Conservation (phyloP, 2,113 vertebrate genomes). For the Heterochromis multidens region DNA sequence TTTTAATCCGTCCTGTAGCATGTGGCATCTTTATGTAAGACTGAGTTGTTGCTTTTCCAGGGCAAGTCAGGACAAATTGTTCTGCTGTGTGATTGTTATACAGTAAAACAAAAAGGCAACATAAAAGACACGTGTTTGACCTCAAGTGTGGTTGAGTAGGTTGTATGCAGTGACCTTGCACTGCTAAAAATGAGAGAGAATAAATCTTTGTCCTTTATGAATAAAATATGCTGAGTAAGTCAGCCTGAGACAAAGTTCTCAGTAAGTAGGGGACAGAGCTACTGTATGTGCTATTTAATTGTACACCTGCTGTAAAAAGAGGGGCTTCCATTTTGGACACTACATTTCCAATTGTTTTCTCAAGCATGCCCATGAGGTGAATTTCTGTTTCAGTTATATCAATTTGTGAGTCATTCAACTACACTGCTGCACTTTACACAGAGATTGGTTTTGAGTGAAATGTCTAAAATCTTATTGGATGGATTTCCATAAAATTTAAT, state of each 20-base stretch:
- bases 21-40: not conserved
- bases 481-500: not conserved
- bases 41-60: not conserved
- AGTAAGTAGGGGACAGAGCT: not conserved
- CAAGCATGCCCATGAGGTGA: not conserved
- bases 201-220: slow-evolving; percentile 22
- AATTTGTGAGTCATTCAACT: not conserved
- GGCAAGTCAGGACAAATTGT: slow-evolving; percentile 1
- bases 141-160: not conserved
- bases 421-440: not conserved
- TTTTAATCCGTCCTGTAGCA: slow-evolving; percentile 15
- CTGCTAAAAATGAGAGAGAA: not conserved
- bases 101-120: not conserved
- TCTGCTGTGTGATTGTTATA: not conserved
- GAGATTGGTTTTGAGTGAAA: not conserved
- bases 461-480: not conserved
- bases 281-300: not conserved
- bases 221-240: slow-evolving; percentile 20
- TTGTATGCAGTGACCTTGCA: not conserved
- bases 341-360: not conserved
- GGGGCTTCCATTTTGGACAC: not conserved
- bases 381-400: not conserved
- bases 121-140: not conserved
- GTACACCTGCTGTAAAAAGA: not conserved
- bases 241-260: not conserved